Conservation (phyloP, 2,888 invertebrate genomes). For the Dolichomitus sp. region DNA sequence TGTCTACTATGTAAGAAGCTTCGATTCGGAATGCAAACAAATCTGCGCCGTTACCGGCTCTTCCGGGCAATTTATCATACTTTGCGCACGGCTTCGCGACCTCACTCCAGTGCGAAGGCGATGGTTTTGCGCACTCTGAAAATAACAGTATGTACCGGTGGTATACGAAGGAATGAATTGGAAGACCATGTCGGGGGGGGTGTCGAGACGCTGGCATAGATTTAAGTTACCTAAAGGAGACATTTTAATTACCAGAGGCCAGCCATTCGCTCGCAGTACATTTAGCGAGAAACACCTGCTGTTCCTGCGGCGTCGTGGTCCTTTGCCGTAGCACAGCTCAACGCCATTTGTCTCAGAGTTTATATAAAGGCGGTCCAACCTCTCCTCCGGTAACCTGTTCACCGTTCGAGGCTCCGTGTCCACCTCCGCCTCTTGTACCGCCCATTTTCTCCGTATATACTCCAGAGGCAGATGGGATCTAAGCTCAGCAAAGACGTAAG, state of each 20-base stretch:
- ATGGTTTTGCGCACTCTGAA: not conserved
- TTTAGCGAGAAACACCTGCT: conserved; percentile 81
- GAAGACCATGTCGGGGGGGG: conserved; percentile 43
- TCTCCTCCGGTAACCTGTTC: conserved; percentile 43
- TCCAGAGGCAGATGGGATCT: conserved; percentile 6
- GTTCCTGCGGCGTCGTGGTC: conserved; percentile 76
- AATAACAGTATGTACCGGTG: conserved; percentile 46
- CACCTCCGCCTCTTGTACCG: conserved; percentile 32
- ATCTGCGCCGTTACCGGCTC: conserved; percentile 38
- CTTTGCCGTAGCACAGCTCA: conserved; percentile 66
- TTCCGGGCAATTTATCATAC: conserved; percentile 47
- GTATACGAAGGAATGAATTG: conserved; percentile 51
- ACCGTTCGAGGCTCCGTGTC: conserved; percentile 43
- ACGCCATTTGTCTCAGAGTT: conserved; percentile 81
- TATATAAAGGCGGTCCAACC: conserved; percentile 76
- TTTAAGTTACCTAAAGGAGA: conserved; percentile 77
- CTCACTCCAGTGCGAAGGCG: not conserved
- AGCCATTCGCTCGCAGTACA: conserved; percentile 77
- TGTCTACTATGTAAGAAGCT: conserved; percentile 27
- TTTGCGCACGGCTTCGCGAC: conserved; percentile 32
- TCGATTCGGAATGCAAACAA: conserved; percentile 47
- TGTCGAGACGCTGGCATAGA: conserved; percentile 49
- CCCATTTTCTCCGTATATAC: conserved; percentile 61
- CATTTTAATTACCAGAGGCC: conserved; percentile 81
- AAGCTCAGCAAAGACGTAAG: conserved; percentile 37